Conservation (phyloP, 2,797 vertebrate genomes). For the Xyrichtys novacula region DNA sequence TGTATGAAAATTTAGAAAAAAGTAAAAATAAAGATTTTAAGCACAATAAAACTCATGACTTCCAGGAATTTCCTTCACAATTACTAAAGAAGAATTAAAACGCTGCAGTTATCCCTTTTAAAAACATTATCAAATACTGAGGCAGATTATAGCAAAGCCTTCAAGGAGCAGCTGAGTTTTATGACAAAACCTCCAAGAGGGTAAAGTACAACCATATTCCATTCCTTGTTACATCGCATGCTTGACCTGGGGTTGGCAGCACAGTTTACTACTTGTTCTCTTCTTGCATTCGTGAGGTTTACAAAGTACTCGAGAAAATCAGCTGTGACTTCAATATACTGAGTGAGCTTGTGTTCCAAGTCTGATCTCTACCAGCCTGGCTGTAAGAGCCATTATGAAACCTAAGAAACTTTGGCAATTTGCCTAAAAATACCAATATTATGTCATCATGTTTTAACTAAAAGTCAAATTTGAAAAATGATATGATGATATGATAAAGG, state of each 20-base stretch:
- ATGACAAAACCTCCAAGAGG: background rate
- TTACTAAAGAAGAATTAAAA: background rate
- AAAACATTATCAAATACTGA: background rate
- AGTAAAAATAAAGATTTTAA: background rate
- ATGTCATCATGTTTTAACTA: no score
- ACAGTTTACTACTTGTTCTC: background rate
- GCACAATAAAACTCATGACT: background rate
- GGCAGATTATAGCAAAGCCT: conserved; percentile 1
- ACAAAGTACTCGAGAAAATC: background rate
- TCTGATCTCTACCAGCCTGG: background rate
- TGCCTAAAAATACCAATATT: background rate
- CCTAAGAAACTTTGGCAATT: background rate
- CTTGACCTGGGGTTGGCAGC: conserved; percentile 2
- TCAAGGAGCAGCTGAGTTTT: conserved; percentile 29
- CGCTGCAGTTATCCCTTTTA: background rate
- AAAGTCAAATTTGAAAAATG: background rate
- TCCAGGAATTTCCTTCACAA: background rate
- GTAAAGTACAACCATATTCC: conserved; percentile 21
- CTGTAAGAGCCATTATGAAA: background rate
- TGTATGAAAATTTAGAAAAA: no score
- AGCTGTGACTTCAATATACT: background rate
- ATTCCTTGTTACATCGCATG: conserved; percentile 8
- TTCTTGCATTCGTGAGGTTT: background rate
- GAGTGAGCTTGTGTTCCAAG: conserved; percentile 4
- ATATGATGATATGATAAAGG: no score